Evolutionary conservation across 2,113 vertebrate genomes (phyloP).

Genomic region (Xenopus laevis): DNA sequence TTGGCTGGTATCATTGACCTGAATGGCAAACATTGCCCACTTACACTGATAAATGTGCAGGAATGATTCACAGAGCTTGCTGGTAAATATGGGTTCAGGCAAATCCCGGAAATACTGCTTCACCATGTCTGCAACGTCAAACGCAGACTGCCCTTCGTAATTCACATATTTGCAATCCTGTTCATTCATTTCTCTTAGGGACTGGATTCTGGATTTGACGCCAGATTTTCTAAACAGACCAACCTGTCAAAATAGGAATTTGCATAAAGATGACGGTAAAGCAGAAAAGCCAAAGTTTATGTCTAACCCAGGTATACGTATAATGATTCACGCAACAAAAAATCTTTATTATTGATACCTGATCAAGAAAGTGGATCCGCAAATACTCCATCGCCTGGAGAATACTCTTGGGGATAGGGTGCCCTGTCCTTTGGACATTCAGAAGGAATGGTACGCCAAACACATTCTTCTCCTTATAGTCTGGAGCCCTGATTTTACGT

Average conservation of each 20-base stretch:
- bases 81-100: slow-evolving; percentile 79
- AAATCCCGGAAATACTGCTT: slow-evolving; percentile 89
- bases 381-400: slow-evolving; percentile 77
- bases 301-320: too few species aligned
- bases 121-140: slow-evolving; percentile 86
- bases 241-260: slow-evolving; percentile 60
- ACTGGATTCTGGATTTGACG: slow-evolving; percentile 81
- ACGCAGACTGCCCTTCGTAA: slow-evolving; percentile 77
- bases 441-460: slow-evolving; percentile 78
- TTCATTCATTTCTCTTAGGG: slow-evolving; percentile 79
- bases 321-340: too few species aligned
- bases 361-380: slow-evolving; percentile 73
- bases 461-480: slow-evolving; percentile 72
- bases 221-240: slow-evolving; percentile 84
- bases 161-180: slow-evolving; percentile 62
- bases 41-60: slow-evolving; percentile 88
- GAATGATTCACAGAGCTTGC: slow-evolving; percentile 78
- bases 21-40: slow-evolving; percentile 30
- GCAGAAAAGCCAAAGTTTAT: too few species aligned
- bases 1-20: too few species aligned
- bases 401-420: slow-evolving; percentile 73
- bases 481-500: slow-evolving; percentile 66
- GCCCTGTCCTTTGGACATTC: slow-evolving; percentile 69
- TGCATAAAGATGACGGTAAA: too few species aligned
- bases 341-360: slow-evolving; percentile 60